Conservation (phyloP, 2,888 invertebrate genomes). For the Rhimphoctona megacephalus region DNA sequence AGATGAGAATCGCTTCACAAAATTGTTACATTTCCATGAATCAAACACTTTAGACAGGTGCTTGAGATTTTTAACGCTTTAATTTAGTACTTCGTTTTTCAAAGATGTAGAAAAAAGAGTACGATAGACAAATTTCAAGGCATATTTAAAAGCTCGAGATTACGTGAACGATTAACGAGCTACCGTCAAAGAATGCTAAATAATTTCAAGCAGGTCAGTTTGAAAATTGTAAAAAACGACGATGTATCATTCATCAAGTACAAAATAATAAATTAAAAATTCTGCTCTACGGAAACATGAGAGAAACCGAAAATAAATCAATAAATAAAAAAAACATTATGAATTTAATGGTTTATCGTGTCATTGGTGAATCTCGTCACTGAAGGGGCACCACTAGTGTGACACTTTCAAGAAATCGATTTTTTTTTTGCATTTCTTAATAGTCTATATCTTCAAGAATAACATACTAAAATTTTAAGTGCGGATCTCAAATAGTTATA, state of each 20-base stretch:
- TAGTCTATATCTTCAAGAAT: too few relatives aligned
- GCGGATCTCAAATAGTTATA: too few relatives aligned
- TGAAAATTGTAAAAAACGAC: background rate
- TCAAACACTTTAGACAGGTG: constrained; percentile 37
- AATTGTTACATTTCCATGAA: constrained; percentile 42
- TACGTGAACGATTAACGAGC: constrained; percentile 35
- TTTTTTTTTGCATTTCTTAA: too few relatives aligned
- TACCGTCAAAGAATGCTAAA: constrained; percentile 14
- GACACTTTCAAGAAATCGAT: too few relatives aligned
- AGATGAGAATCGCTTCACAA: background rate
- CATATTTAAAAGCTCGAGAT: constrained; percentile 33
- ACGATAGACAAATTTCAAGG: background rate
- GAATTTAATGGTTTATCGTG: background rate
- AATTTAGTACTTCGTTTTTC: constrained; percentile 12
- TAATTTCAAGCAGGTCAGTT: background rate
- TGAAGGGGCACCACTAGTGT: too few relatives aligned
- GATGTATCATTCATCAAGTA: background rate
- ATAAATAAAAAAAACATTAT: background rate
- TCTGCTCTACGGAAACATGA: too few relatives aligned
- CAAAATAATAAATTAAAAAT: background rate
- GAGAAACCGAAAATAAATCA: background rate
- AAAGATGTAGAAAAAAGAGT: background rate
- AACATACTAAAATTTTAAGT: too few relatives aligned
- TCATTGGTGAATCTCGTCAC: background rate
- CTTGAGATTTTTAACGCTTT: constrained; percentile 46